A percentile compares a stretch with the other conserved stretches of the same genome.
Evolutionary conservation across 2,888 invertebrate genomes (phyloP).

Genomic region (Pyrochroa serraticornis): DNA sequence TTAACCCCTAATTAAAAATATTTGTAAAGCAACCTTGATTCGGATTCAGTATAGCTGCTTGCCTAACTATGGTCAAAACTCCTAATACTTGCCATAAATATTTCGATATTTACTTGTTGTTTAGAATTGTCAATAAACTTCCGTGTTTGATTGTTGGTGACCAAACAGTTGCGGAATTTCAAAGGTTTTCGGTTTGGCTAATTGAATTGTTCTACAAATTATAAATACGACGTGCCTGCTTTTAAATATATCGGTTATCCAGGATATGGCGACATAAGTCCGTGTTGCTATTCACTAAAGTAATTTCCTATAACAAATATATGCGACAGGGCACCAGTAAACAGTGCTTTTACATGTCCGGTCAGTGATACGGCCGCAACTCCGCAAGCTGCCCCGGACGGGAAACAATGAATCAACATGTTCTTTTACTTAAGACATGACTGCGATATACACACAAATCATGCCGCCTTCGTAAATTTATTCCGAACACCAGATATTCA

Average conservation of each 20-base stretch:
- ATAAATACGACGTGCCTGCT: neutral
- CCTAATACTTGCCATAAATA: too few relatives aligned
- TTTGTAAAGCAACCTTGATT: too few relatives aligned
- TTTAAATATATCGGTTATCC: conserved; percentile 12
- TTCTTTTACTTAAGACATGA: conserved; percentile 44
- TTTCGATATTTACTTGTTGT: too few relatives aligned
- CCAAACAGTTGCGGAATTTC: too few relatives aligned
- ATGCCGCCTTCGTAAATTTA: conserved; percentile 35
- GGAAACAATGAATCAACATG: conserved; percentile 49
- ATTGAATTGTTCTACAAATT: too few relatives aligned
- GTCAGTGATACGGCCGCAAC: conserved; percentile 40
- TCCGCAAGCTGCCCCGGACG: conserved; percentile 33
- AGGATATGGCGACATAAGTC: conserved; percentile 42
- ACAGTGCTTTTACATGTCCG: conserved; percentile 50
- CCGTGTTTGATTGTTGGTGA: too few relatives aligned
- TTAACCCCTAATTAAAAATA: too few relatives aligned
- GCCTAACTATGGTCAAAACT: too few relatives aligned
- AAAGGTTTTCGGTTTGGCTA: too few relatives aligned
- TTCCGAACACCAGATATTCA: conserved; percentile 32
- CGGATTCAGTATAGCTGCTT: too few relatives aligned
- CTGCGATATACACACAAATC: conserved; percentile 43
- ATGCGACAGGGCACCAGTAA: conserved; percentile 43
- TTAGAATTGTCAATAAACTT: too few relatives aligned
- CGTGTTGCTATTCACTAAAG: conserved; percentile 36
- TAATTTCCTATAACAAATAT: conserved; percentile 53